Percentiles rank a stretch among this genome's conserved stretches.
Conservation (phyloP, 2,113 vertebrate species). For the Gymnarchus niloticus region DNA sequence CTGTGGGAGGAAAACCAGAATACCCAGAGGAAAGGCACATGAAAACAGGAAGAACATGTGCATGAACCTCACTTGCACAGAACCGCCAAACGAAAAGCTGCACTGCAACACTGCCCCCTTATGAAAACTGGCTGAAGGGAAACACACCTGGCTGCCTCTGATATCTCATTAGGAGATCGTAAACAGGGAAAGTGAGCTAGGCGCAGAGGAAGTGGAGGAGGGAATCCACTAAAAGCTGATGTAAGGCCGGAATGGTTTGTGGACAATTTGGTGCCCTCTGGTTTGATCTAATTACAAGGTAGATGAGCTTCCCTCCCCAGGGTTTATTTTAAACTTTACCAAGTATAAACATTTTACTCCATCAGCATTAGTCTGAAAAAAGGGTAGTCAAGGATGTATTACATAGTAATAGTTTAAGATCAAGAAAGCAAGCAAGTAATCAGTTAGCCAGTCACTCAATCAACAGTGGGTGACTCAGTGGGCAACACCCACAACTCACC, state of each 20-base stretch:
- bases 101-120: neutral
- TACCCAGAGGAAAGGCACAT: neutral
- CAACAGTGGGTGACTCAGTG: no score
- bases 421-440: no score
- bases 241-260: neutral
- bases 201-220: no score
- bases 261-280: neutral
- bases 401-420: no score
- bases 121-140: neutral
- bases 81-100: neutral
- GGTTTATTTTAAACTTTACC: neutral
- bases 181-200: neutral
- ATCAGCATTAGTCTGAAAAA: neutral
- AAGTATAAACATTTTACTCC: neutral
- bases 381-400: neutral
- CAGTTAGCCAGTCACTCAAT: no score
- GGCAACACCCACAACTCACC: no score
- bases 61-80: neutral
- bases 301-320: neutral
- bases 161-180: neutral
- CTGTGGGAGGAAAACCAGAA: slow-evolving; percentile 8
- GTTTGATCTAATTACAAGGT: neutral
- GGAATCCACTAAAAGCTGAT: slow-evolving; percentile 3
- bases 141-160: neutral
- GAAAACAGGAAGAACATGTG: neutral